Evolutionary conservation across 2,888 invertebrate genomes (phyloP), one percentile per base, ranked within the genome.

Genomic region (Nasonovia ribisnigri): DNA sequence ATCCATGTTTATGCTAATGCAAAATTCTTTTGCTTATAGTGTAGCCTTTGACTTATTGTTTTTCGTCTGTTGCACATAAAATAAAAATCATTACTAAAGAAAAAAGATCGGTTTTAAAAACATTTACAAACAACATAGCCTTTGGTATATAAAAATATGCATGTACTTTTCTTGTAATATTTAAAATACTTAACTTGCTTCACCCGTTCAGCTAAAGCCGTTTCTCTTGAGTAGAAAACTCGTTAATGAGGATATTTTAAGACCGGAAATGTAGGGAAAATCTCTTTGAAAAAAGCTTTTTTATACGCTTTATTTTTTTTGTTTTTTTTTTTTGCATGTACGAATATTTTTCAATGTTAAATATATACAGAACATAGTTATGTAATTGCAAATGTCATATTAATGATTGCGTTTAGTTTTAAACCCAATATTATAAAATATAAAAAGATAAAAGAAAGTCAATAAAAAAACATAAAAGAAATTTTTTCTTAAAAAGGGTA

Each of bases 181-280:
- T 92, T 77, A 77, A 92, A 92, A 92, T 88, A 92, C 67, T 92
- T 92, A 88, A 92, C 88, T 88, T 77, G 51, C 77, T 77, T 54
- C 67, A 26, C 88, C 29, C 42, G 36, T 88, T 92, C 60, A 20
- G 8, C 60, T 88, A 92, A 77, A 88, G 29, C 88, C 42, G 43
- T 88, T 88, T 88, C 57, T 46, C 36, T 93, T 46, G 84, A 86
- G 90, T 86, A 90, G 20, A 93, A 60, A 86, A 90, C 86, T 90
- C 43, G 90, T 90, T 93, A 93, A 93, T 93, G 93, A 93, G 84
- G 57, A 93, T 90, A 90, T 90, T 93, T 93, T 86, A 84, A 93
- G 86, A 90, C 90, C 77, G 46, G 57, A 93, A 90, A 29, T 20
- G 67, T 29, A 93, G 43, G 48, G 8, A 90, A 92, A 92, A 90